phyloP scores from a whole-genome alignment of 2,888 invertebrate genomes.

The Listrodromus nycthemerus region DNA sequence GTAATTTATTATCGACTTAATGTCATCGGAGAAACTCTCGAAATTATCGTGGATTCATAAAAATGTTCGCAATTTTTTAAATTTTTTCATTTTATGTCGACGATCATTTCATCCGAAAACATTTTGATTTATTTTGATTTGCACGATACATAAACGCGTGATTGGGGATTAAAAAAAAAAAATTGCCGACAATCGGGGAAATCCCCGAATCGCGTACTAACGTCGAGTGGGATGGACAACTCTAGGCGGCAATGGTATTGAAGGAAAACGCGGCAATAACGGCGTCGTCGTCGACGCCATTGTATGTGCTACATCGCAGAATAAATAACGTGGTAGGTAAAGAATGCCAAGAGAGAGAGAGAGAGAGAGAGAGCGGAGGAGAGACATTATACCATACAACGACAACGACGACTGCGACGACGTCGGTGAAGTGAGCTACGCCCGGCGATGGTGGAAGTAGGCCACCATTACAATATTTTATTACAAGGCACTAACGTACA shows the following conservation, averaged over 20 bases:
- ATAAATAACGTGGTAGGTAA: conserved; percentile 81
- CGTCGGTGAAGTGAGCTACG: conserved; percentile 49
- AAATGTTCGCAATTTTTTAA: too few species aligned
- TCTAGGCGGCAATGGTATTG: conserved; percentile 6
- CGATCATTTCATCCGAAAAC: background rate
- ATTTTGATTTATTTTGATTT: background rate
- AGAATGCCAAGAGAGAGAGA: conserved; percentile 82
- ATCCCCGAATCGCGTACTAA: background rate
- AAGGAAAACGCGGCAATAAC: conserved; percentile 45
- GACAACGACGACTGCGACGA: conserved; percentile 53
- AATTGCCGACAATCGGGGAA: background rate
- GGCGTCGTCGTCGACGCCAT: conserved; percentile 74
- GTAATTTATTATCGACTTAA: too few species aligned
- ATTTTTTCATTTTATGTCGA: too few species aligned
- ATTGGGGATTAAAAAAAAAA: background rate
- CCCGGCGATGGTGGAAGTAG: conserved; percentile 72
- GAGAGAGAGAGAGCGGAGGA: conserved; percentile 82
- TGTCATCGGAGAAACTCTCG: background rate
- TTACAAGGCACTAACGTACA: conserved; percentile 84
- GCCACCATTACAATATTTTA: conserved; percentile 80
- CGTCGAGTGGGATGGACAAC: background rate
- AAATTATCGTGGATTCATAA: background rate
- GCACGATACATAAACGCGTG: background rate
- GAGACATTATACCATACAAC: conserved; percentile 80
- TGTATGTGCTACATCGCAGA: conserved; percentile 77